Percentiles rank a stretch among this genome's conserved stretches.
These are phyloP conservation scores for Formicarius rufipectus DNA, from an alignment of 2,113 vertebrate species.

Conservation along the genomic window DNA sequence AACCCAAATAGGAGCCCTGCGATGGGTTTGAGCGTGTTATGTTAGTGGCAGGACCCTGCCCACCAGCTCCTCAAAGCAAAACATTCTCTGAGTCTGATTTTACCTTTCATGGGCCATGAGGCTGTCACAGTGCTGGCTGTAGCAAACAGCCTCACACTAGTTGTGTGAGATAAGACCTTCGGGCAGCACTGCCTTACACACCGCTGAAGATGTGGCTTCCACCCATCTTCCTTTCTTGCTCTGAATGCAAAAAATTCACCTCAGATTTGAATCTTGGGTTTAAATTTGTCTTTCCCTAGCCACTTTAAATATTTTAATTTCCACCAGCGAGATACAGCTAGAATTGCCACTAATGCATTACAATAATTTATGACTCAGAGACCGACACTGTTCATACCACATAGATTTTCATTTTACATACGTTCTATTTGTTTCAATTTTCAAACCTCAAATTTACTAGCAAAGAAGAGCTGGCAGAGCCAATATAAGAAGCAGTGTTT, in stretches of 20 bases:
- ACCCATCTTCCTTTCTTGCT: neutral
- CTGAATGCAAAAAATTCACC: neutral
- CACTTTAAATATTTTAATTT: neutral
- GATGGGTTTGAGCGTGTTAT: neutral
- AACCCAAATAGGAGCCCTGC: neutral
- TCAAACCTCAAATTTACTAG: neutral
- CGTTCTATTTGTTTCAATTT: neutral
- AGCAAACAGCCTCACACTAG: neutral
- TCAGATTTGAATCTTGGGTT: neutral
- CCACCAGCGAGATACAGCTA: neutral
- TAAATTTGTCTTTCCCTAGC: neutral
- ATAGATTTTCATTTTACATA: neutral
- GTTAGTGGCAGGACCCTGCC: neutral
- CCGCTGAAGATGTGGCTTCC: neutral
- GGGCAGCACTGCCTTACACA: neutral
- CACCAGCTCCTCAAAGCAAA: neutral
- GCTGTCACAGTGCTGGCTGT: accelerated
- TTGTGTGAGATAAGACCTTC: accelerated
- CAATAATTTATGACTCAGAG: neutral
- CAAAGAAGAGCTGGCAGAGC: neutral
- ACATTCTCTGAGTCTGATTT: neutral
- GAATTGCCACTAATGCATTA: neutral
- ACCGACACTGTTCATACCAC: neutral
- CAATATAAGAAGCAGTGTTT: neutral
- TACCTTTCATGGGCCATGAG: neutral